phyloP scores from a whole-genome alignment of 2,113 vertebrate genomes.

The Periophthalmodon schlosseri region DNA sequence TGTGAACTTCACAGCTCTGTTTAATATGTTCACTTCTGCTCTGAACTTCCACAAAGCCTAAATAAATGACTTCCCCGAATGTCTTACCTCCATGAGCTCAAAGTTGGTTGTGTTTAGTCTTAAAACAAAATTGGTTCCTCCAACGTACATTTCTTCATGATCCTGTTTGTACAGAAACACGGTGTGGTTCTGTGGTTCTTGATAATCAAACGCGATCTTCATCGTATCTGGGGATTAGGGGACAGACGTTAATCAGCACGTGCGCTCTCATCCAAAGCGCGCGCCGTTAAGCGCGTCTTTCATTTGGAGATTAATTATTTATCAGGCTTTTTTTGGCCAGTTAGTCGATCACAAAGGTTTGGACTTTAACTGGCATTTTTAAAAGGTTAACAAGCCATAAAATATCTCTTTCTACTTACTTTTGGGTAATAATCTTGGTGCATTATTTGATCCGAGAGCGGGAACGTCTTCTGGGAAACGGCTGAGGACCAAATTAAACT shows the following conservation, averaged over 20 bases:
- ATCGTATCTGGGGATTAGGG: conserved; percentile 36
- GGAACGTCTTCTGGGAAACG: conserved; percentile 25
- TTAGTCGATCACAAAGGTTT: background rate
- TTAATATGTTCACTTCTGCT: background rate
- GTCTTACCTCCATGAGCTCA: conserved; percentile 59
- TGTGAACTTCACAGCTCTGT: background rate
- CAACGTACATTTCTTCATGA: conserved; percentile 58
- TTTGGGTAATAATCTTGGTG: conserved; percentile 63
- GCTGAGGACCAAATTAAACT: conserved; percentile 7
- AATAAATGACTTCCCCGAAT: background rate
- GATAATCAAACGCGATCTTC: conserved; percentile 23
- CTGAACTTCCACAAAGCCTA: background rate
- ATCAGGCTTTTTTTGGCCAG: background rate
- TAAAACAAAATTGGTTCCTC: conserved; percentile 57
- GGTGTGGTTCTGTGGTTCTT: conserved; percentile 43
- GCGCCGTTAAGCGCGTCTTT: background rate
- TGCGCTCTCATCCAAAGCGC: background rate
- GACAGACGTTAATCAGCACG: background rate
- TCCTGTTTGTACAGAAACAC: conserved; percentile 59
- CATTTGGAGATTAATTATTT: background rate
- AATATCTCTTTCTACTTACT: conserved; percentile 45
- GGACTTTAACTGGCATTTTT: background rate
- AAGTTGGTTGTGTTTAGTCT: conserved; percentile 46
- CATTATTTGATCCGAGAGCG: conserved; percentile 30
- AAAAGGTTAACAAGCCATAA: background rate